These are phyloP conservation scores for Neoascia interrupta DNA, from an alignment of 2,888 invertebrate genomes.

Conservation along the genomic window DNA sequence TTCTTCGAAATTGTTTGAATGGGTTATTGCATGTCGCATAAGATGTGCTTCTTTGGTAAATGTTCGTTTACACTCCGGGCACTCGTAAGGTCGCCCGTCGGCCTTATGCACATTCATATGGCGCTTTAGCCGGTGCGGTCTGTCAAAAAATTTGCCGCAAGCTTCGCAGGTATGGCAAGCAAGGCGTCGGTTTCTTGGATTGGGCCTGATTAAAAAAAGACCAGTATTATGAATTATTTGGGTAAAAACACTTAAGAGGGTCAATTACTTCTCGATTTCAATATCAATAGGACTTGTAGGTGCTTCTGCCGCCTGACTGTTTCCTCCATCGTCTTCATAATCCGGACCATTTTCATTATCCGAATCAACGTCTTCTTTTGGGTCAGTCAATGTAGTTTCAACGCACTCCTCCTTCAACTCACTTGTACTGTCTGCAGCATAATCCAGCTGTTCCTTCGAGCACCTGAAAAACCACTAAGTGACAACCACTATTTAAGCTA, in stretches of 20 bases:
- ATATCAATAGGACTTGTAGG: neutral
- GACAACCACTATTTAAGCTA: too few species aligned
- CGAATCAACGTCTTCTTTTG: neutral
- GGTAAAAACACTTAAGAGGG: neutral
- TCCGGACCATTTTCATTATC: neutral
- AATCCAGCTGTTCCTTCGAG: too few species aligned
- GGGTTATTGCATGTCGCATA: conserved; percentile 73
- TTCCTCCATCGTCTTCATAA: neutral
- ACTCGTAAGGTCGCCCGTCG: conserved; percentile 73
- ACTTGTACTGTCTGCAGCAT: neutral
- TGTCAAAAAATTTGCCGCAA: conserved; percentile 80
- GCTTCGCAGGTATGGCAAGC: conserved; percentile 76
- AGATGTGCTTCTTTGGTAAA: conserved; percentile 74
- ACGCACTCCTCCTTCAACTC: neutral
- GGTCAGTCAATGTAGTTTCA: neutral
- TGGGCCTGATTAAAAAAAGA: conserved; percentile 65
- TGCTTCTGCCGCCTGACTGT: neutral
- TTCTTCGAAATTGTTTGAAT: conserved; percentile 65
- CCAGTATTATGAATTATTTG: neutral
- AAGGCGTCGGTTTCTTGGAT: conserved; percentile 57
- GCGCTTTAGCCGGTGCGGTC: conserved; percentile 79
- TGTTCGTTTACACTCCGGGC: conserved; percentile 71
- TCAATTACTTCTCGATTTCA: conserved; percentile 32
- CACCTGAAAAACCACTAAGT: too few species aligned
- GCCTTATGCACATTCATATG: conserved; percentile 72